Percentiles rank a stretch among this genome's conserved stretches.
Conservation (phyloP, 2,888 invertebrate genomes). For the Ochlodes sylvanus region DNA sequence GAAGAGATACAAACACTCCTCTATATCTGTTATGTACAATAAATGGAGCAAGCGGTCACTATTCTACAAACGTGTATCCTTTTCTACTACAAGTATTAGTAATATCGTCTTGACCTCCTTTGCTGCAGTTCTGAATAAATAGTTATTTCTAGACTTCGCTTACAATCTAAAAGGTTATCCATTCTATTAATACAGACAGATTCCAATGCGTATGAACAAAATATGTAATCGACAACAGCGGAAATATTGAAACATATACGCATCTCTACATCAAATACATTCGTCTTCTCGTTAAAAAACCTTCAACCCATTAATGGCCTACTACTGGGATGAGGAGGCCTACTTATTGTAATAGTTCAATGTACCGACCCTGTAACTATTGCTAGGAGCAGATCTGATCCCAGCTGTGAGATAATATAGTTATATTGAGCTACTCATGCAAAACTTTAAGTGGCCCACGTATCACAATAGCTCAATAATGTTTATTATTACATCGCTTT, state of each 20-base stretch:
- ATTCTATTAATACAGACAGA: conserved; percentile 3
- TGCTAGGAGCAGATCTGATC: too few relatives aligned
- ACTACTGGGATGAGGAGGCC: too few relatives aligned
- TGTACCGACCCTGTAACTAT: too few relatives aligned
- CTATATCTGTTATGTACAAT: neutral
- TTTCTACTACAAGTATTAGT: neutral
- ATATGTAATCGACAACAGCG: neutral
- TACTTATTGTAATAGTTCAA: too few relatives aligned
- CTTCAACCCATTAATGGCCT: too few relatives aligned
- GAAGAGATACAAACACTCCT: too few relatives aligned
- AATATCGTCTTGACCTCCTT: conserved; percentile 11
- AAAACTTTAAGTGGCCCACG: neutral
- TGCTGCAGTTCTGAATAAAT: conserved; percentile 13
- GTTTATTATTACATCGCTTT: conserved; percentile 13
- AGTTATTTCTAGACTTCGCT: conserved; percentile 12
- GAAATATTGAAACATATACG: too few relatives aligned
- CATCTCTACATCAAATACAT: too few relatives aligned
- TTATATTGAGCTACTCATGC: too few relatives aligned
- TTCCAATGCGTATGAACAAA: neutral
- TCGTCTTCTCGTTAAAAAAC: too few relatives aligned
- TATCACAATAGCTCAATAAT: conserved; percentile 4
- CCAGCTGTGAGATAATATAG: too few relatives aligned
- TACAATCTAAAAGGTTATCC: conserved; percentile 9
- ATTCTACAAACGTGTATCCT: neutral
- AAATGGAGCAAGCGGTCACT: neutral